These are phyloP conservation scores for Epinephelus lanceolatus DNA, from an alignment of 2,113 vertebrate genomes.

Conservation along the genomic window DNA sequence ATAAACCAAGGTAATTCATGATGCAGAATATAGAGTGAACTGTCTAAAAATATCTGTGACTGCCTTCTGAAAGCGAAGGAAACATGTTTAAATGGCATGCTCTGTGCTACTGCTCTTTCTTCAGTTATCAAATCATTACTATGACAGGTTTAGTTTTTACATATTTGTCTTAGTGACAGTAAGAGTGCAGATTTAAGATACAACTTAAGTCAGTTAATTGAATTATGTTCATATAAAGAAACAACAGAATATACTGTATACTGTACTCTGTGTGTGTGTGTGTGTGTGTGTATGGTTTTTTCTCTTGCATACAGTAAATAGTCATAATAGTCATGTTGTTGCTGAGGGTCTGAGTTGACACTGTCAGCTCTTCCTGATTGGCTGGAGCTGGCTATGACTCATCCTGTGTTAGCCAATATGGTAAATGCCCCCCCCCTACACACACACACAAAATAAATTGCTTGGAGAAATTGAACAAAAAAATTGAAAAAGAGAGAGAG, in stretches of 20 bases:
- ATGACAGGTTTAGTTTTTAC: neutral
- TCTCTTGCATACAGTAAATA: slow-evolving; percentile 73
- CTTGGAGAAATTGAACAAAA: slow-evolving; percentile 83
- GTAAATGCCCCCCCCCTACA: slow-evolving; percentile 40
- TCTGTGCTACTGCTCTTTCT: slow-evolving; percentile 25
- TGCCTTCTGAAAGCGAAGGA: slow-evolving; percentile 35
- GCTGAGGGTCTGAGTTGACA: slow-evolving; percentile 81
- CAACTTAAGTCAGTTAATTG: neutral
- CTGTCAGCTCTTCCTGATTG: slow-evolving; percentile 72
- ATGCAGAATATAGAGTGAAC: slow-evolving; percentile 61
- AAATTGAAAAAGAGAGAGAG: slow-evolving; percentile 76
- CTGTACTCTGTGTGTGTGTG: neutral
- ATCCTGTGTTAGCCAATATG: slow-evolving; percentile 71
- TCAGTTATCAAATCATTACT: neutral
- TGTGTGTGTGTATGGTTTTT: slow-evolving; percentile 16
- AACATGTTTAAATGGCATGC: slow-evolving; percentile 38
- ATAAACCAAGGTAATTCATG: slow-evolving; percentile 85
- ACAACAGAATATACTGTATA: neutral
- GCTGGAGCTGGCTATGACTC: slow-evolving; percentile 73
- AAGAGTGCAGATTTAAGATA: neutral
- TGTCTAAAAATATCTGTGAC: slow-evolving; percentile 73
- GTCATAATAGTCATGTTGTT: slow-evolving; percentile 81
- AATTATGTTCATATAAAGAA: neutral
- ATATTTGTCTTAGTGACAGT: neutral
- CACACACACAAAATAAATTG: slow-evolving; percentile 76